phyloP scores from a whole-genome alignment of 1,140 invertebrate species.

The Antheraea mylitta region DNA sequence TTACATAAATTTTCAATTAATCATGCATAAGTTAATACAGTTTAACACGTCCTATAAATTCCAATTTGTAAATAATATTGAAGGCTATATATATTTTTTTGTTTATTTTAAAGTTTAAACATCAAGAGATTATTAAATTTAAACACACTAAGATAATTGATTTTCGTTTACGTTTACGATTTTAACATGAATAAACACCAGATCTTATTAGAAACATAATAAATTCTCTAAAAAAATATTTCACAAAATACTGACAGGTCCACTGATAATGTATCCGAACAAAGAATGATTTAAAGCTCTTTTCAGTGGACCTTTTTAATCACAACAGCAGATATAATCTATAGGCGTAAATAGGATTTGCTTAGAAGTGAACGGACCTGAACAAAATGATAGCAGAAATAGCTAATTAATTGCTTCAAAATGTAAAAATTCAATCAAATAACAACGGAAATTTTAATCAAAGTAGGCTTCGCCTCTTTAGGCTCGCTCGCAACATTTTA shows the following conservation, averaged over 20 bases:
- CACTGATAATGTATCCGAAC: conserved; percentile 15
- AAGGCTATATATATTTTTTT: conserved; percentile 13
- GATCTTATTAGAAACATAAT: conserved; percentile 41
- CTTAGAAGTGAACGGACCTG: neutral
- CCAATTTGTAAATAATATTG: conserved; percentile 22
- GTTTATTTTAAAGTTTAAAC: conserved; percentile 12
- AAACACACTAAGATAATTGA: conserved; percentile 14
- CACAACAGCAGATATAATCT: conserved; percentile 41
- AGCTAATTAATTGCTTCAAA: too few relatives aligned
- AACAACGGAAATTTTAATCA: too few relatives aligned
- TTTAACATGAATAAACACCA: conserved; percentile 6
- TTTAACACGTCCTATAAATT: conserved; percentile 26
- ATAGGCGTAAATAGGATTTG: neutral
- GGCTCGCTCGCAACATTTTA: too few relatives aligned
- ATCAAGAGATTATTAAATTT: conserved; percentile 12
- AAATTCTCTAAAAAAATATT: conserved; percentile 39
- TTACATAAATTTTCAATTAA: conserved; percentile 21
- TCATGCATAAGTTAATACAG: conserved; percentile 39
- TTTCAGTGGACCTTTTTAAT: conserved; percentile 32
- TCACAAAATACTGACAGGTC: conserved; percentile 31
- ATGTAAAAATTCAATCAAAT: too few relatives aligned
- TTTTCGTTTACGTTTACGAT: conserved; percentile 19
- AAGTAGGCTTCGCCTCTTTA: too few relatives aligned
- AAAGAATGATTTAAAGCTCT: conserved; percentile 14
- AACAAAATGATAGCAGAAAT: too few relatives aligned